Conservation (phyloP, 2,113 vertebrate species). For the Platysteira castanea region DNA sequence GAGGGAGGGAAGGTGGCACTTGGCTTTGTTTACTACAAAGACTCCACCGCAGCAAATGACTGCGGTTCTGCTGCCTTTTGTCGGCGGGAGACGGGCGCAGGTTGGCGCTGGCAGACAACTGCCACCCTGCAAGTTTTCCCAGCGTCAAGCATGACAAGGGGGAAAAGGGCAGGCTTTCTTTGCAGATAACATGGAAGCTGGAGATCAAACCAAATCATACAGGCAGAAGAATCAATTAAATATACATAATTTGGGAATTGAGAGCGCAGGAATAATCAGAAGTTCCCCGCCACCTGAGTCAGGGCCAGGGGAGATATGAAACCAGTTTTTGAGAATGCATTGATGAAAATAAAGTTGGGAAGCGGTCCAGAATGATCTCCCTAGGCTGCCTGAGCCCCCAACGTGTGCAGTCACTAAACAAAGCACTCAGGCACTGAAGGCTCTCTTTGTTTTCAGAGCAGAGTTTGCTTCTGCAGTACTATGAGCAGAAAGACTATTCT, state of each 20-base stretch:
- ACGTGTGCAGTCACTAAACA: slow-evolving; percentile 12
- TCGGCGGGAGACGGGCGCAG: background rate
- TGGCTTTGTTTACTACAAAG: slow-evolving; percentile 67
- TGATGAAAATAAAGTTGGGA: slow-evolving; percentile 53
- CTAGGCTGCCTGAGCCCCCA: background rate
- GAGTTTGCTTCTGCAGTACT: background rate
- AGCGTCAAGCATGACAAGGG: slow-evolving; percentile 11
- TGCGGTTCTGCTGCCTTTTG: slow-evolving; percentile 56
- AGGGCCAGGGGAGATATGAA: slow-evolving; percentile 24
- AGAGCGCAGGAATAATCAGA: slow-evolving; percentile 27
- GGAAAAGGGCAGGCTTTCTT: slow-evolving; percentile 54
- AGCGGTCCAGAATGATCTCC: background rate
- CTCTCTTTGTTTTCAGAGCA: slow-evolving; percentile 23
- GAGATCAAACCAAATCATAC: slow-evolving; percentile 40
- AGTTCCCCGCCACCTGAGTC: slow-evolving; percentile 14
- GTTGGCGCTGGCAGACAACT: slow-evolving; percentile 30
- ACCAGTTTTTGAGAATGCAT: background rate
- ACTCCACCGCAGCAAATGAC: slow-evolving; percentile 32
- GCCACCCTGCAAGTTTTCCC: slow-evolving; percentile 12
- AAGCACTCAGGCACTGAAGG: slow-evolving; percentile 1
- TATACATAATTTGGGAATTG: slow-evolving; percentile 47
- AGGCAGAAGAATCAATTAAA: slow-evolving; percentile 54
- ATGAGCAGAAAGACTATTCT: background rate
- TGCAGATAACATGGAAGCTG: background rate
- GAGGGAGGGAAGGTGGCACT: slow-evolving; percentile 57